Conservation (phyloP, 2,888 invertebrate species). For the Phaedon cochleariae region DNA sequence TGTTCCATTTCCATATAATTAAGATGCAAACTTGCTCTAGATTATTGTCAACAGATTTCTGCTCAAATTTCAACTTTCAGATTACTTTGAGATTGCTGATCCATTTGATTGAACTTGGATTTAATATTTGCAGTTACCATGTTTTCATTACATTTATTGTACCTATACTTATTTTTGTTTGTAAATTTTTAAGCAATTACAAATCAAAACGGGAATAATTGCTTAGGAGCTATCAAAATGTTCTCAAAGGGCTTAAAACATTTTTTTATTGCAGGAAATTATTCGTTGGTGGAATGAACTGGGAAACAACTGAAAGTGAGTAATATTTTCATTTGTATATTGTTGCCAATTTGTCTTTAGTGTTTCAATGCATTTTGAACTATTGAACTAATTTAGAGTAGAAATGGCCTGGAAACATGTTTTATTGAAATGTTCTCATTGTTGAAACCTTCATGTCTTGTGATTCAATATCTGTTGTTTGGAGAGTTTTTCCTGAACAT, state of each 20-base stretch:
- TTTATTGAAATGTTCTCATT: no score
- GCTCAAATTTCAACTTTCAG: conserved; percentile 58
- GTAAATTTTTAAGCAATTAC: conserved; percentile 11
- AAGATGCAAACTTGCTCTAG: conserved; percentile 38
- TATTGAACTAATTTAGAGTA: no score
- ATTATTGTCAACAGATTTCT: conserved; percentile 39
- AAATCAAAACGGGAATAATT: background rate
- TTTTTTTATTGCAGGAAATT: conserved; percentile 86
- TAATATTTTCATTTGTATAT: conserved; percentile 56
- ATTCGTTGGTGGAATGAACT: conserved; percentile 97
- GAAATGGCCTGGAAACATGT: no score
- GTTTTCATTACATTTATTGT: conserved; percentile 34
- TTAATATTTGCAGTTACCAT: conserved; percentile 51
- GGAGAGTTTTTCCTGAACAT: no score
- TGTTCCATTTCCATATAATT: conserved; percentile 40
- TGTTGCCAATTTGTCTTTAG: conserved; percentile 15
- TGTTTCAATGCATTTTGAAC: no score
- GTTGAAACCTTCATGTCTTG: no score
- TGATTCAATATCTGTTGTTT: no score
- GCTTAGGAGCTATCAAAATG: conserved; percentile 45
- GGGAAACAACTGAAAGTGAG: conserved; percentile 99
- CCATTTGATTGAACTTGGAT: conserved; percentile 61
- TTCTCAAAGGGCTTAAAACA: conserved; percentile 47
- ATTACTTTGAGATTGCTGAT: conserved; percentile 61
- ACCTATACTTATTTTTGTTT: background rate